Conservation (phyloP, 2,888 invertebrate species). For the Dryocosmus kuriphilus region DNA sequence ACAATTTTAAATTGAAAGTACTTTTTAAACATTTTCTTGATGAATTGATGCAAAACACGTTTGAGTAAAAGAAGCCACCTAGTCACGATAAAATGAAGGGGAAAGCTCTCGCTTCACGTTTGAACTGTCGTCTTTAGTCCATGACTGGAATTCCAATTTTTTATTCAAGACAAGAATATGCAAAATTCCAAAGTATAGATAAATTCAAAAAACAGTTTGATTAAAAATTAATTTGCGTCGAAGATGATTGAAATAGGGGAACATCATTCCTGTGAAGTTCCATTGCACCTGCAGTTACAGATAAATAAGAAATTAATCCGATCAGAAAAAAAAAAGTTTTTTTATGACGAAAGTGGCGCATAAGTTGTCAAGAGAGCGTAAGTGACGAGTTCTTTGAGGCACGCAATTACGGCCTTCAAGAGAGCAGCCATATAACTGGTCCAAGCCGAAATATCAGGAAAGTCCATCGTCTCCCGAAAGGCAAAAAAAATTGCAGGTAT, state of each 20-base stretch:
- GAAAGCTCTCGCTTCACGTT: no score
- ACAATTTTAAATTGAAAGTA: no score
- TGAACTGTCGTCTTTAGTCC: no score
- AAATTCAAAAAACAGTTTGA: no score
- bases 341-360: neutral
- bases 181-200: no score
- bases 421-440: constrained; percentile 38
- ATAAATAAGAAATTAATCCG: constrained; percentile 30
- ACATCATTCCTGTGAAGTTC: neutral
- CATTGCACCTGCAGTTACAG: neutral
- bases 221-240: no score
- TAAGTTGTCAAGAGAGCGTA: constrained; percentile 12
- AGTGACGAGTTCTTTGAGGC: constrained; percentile 29
- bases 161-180: no score
- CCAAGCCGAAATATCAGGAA: constrained; percentile 44
- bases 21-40: no score
- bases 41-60: no score
- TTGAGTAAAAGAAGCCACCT: no score
- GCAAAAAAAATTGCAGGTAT: constrained; percentile 10
- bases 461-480: constrained; percentile 14
- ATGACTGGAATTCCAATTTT: no score
- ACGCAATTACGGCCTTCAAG: constrained; percentile 42
- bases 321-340: constrained; percentile 7
- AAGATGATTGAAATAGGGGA: neutral
- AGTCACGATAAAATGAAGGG: no score